These are phyloP conservation scores for Stomatorhinus ivindoensis DNA, from an alignment of 2,113 vertebrate genomes.

Conservation along the genomic window DNA sequence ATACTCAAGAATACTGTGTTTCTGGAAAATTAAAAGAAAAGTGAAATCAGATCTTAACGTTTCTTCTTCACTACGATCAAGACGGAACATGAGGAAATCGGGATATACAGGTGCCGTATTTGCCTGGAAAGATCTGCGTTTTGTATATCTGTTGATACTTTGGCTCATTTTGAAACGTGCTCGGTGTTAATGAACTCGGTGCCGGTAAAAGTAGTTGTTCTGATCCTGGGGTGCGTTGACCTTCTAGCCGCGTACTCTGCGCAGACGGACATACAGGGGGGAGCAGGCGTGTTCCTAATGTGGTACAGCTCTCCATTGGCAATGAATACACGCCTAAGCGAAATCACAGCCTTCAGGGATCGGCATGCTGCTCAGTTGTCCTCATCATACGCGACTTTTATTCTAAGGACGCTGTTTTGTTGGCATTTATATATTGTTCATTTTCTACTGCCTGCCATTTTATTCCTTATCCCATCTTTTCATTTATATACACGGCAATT, in stretches of 20 bases:
- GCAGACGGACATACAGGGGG: not conserved
- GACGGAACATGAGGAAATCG: slow-evolving; percentile 16
- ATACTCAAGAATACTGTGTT: not conserved
- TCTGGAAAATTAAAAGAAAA: not conserved
- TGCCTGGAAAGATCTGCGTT: not conserved
- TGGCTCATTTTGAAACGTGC: not conserved
- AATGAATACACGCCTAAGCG: not conserved
- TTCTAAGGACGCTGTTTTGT: not conserved
- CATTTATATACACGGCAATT: not conserved
- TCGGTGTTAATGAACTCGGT: not conserved
- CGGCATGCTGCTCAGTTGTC: not conserved
- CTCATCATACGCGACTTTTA: not conserved
- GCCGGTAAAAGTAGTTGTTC: not conserved
- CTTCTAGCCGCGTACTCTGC: not conserved
- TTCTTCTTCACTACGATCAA: not conserved
- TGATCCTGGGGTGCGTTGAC: not conserved
- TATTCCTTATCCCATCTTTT: not conserved
- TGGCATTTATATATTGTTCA: not conserved
- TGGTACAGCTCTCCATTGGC: not conserved
- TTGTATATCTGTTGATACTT: not conserved
- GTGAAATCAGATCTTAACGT: not conserved
- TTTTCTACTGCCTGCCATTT: not conserved
- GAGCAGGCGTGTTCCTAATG: not conserved
- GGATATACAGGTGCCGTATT: slow-evolving; percentile 17
- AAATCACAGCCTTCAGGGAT: not conserved